These are phyloP conservation scores for Xestia rhomboidea DNA, from an alignment of 2,888 invertebrate genomes.

Conservation along the genomic window DNA sequence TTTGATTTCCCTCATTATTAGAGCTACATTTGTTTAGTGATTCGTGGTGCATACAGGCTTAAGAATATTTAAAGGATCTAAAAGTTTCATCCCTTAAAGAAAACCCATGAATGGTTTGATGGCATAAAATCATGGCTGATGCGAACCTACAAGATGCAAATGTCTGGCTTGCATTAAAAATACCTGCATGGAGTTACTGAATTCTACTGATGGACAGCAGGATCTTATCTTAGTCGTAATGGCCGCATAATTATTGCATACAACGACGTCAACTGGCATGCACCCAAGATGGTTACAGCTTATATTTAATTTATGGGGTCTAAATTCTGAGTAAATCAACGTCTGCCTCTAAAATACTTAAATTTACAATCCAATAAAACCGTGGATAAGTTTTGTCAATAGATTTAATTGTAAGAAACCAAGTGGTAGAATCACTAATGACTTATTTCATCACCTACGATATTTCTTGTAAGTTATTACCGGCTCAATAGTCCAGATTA, in stretches of 20 bases:
- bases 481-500: background rate
- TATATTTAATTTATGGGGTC: constrained; percentile 26
- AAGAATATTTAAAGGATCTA: background rate
- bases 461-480: background rate
- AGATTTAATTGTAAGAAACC: background rate
- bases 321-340: background rate
- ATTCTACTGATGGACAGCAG: no score
- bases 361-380: background rate
- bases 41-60: background rate
- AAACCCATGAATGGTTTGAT: background rate
- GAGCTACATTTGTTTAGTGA: background rate
- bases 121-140: background rate
- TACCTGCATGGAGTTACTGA: background rate
- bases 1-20: background rate
- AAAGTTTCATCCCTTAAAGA: background rate
- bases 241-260: constrained; percentile 11
- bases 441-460: background rate
- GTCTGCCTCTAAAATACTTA: background rate
- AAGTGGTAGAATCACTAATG: background rate
- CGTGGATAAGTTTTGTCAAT: background rate
- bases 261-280: constrained; percentile 20
- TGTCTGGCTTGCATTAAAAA: background rate
- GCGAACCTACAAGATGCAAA: background rate
- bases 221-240: background rate
- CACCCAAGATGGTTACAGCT: constrained; percentile 11